A percentile compares a stretch with the other conserved stretches of the same genome.
Conservation (phyloP, 2,888 invertebrate genomes). For the Lochmaea crataegi region DNA sequence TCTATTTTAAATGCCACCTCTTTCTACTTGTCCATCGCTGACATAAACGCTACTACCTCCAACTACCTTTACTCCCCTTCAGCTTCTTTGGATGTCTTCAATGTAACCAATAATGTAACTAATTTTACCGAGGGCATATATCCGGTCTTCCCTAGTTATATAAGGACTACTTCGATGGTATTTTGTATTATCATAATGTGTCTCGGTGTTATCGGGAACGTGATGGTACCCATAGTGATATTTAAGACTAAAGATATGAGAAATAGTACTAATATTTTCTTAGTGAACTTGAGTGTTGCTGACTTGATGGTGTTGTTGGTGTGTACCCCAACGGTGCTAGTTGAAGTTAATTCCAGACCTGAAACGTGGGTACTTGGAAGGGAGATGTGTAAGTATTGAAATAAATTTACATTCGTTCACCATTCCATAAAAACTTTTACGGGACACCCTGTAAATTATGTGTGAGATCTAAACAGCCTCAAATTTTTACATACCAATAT, state of each 20-base stretch:
- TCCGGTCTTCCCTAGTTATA: slow-evolving; percentile 80
- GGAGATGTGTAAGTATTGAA: slow-evolving; percentile 86
- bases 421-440: too few relatives aligned
- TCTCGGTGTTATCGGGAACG: slow-evolving; percentile 90
- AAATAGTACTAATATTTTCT: slow-evolving; percentile 94
- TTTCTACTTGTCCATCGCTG: slow-evolving; percentile 40
- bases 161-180: slow-evolving; percentile 88
- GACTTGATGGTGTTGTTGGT: slow-evolving; percentile 91
- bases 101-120: slow-evolving; percentile 47
- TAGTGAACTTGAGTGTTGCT: slow-evolving; percentile 93
- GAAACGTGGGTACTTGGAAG: slow-evolving; percentile 94
- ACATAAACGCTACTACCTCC: slow-evolving; percentile 53
- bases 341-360: slow-evolving; percentile 92
- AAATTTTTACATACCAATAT: too few relatives aligned
- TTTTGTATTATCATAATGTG: slow-evolving; percentile 90
- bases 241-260: slow-evolving; percentile 93
- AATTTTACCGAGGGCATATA: slow-evolving; percentile 56
- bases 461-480: too few relatives aligned
- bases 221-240: slow-evolving; percentile 94
- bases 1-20: slow-evolving; percentile 50
- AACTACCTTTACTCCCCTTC: slow-evolving; percentile 56
- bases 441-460: too few relatives aligned
- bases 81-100: slow-evolving; percentile 45
- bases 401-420: background rate
- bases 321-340: slow-evolving; percentile 92